Conservation (phyloP, 2,797 vertebrate species). For the Borostomias antarcticus region DNA sequence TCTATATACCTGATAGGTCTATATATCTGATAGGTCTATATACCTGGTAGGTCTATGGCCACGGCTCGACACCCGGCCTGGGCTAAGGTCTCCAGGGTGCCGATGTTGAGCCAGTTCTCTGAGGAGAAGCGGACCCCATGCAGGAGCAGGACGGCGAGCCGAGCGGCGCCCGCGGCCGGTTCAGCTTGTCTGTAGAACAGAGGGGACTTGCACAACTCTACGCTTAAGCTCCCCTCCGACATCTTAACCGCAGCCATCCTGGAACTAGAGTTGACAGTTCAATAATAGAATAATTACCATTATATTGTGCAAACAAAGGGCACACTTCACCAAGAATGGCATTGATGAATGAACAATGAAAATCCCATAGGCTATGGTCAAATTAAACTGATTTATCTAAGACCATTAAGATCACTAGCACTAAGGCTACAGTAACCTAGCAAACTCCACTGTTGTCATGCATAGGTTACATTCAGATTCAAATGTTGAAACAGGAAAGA, state of each 20-base stretch:
- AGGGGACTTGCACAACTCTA: conserved; percentile 74
- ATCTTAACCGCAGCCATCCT: conserved; percentile 78
- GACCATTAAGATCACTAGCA: too few relatives aligned
- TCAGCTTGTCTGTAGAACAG: conserved; percentile 85
- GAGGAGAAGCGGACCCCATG: conserved; percentile 96
- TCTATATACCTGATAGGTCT: too few relatives aligned
- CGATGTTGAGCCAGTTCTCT: conserved; percentile 86
- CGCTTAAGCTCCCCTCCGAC: conserved; percentile 72
- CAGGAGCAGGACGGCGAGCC: conserved; percentile 83
- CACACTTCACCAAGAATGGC: background rate
- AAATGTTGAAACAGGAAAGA: too few relatives aligned
- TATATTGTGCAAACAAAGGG: too few relatives aligned
- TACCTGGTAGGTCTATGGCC: conserved; percentile 93
- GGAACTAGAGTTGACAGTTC: too few relatives aligned
- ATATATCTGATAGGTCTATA: conserved; percentile 47
- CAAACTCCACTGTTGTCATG: too few relatives aligned
- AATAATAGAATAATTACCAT: too few relatives aligned
- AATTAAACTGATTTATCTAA: too few relatives aligned
- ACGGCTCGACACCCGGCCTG: conserved; percentile 84
- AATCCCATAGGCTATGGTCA: background rate
- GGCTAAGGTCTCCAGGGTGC: conserved; percentile 82
- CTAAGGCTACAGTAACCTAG: too few relatives aligned
- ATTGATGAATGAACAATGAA: background rate
- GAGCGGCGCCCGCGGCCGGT: conserved; percentile 54
- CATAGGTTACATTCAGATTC: too few relatives aligned